Conservation (phyloP, 2,888 invertebrate species). For the Siphlonurus alternatus region DNA sequence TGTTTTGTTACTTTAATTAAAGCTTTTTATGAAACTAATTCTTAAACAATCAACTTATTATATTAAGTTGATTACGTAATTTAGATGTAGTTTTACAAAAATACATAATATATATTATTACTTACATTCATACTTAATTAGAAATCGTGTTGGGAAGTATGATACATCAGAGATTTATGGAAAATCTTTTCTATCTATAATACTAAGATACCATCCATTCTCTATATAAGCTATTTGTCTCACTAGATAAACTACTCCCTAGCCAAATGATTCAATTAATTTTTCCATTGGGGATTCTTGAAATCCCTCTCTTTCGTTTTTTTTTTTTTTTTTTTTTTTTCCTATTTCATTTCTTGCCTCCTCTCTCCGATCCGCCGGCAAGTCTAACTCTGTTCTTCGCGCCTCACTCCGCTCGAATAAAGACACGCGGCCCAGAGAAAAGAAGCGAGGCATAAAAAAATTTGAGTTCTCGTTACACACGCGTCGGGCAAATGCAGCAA, state of each 20-base stretch:
- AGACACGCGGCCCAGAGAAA: neutral
- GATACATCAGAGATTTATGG: no score
- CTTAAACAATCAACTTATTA: no score
- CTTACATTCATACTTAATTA: no score
- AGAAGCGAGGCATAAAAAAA: neutral
- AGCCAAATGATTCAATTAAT: neutral
- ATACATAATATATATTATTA: no score
- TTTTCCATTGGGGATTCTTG: neutral
- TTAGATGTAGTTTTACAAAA: no score
- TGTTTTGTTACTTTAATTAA: no score
- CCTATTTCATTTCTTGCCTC: neutral
- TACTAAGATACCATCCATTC: no score
- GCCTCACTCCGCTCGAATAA: neutral
- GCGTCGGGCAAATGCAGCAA: neutral
- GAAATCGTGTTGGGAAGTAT: no score
- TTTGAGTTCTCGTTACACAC: neutral
- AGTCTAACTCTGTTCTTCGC: neutral
- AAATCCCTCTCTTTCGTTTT: neutral
- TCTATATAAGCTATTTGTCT: neutral
- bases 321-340: neutral
- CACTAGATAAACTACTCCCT: neutral
- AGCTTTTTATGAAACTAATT: no score
- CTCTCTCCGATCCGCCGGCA: no score
- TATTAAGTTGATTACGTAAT: no score
- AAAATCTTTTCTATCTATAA: no score